Conservation (phyloP, 2,113 vertebrate species). For the Fulica atra region DNA sequence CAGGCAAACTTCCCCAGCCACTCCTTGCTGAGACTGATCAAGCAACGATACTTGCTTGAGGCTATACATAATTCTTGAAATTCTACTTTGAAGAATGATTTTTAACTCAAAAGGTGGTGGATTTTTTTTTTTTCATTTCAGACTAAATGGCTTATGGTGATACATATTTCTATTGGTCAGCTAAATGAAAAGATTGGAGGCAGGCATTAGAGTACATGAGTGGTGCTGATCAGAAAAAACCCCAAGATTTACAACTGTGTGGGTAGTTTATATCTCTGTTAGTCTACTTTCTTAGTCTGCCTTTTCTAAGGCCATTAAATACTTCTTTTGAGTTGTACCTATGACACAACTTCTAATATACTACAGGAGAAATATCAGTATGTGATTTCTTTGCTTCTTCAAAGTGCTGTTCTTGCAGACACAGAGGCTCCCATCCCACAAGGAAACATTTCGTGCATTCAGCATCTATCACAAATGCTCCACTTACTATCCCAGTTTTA, state of each 20-base stretch:
- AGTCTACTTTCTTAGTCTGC: not conserved
- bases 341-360: not conserved
- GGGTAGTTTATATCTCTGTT: not conserved
- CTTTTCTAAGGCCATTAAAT: not conserved
- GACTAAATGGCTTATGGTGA: not conserved
- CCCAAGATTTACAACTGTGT: not conserved
- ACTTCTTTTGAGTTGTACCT: not conserved
- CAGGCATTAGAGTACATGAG: not conserved
- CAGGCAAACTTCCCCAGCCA: not conserved
- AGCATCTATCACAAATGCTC: not conserved
- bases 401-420: not conserved
- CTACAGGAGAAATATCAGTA: not conserved
- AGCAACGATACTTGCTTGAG: not conserved
- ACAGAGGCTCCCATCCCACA: not conserved
- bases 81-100: not conserved
- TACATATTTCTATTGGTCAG: slow-evolving; percentile 1
- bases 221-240: not conserved
- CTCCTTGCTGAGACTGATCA: not conserved
- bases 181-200: not conserved
- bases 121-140: not conserved
- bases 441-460: not conserved
- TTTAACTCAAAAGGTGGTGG: not conserved
- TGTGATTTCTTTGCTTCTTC: not conserved
- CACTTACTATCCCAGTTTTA: not conserved
- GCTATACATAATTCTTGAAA: not conserved